Evolutionary conservation across 53 echinoderm and acorn worm species (phyloP).

Genomic region (Arbacia lixula): DNA sequence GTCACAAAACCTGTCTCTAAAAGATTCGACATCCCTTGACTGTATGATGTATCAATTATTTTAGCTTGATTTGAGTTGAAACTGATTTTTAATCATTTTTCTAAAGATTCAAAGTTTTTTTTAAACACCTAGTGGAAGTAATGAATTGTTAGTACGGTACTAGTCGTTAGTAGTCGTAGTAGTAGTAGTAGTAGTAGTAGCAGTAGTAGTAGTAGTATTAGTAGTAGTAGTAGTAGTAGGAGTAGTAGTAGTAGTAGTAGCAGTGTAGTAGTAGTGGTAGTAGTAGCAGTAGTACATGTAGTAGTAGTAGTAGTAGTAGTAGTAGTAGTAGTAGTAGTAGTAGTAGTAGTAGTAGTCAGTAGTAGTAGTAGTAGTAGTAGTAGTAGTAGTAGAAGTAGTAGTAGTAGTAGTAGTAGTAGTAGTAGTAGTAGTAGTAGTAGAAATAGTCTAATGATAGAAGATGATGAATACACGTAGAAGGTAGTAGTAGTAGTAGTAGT

Average conservation of each 20-base stretch:
- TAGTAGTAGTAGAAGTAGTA: constrained; percentile 5
- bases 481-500: neutral
- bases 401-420: neutral
- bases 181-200: neutral
- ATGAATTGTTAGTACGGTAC: too few relatives aligned
- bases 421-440: neutral
- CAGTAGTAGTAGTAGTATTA: neutral
- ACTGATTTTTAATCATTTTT: too few relatives aligned
- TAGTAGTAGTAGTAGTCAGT: constrained; percentile 18
- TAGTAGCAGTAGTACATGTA: neutral
- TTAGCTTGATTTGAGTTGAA: too few relatives aligned
- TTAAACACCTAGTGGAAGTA: too few relatives aligned
- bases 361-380: constrained; percentile 11
- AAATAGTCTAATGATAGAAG: too few relatives aligned
- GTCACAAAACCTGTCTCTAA: too few relatives aligned
- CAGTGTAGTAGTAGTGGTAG: neutral
- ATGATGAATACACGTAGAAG: too few relatives aligned
- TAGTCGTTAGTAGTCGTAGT: too few relatives aligned
- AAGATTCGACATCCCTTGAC: too few relatives aligned
- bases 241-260: neutral
- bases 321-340: neutral
- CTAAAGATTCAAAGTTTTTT: too few relatives aligned
- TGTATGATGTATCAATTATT: too few relatives aligned
- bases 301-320: neutral
- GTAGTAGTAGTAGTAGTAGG: neutral